Percentiles rank a stretch among this genome's conserved stretches.
These are phyloP conservation scores for Steinernema hermaphroditum DNA, from an alignment of 2,888 invertebrate species.

Conservation along the genomic window DNA sequence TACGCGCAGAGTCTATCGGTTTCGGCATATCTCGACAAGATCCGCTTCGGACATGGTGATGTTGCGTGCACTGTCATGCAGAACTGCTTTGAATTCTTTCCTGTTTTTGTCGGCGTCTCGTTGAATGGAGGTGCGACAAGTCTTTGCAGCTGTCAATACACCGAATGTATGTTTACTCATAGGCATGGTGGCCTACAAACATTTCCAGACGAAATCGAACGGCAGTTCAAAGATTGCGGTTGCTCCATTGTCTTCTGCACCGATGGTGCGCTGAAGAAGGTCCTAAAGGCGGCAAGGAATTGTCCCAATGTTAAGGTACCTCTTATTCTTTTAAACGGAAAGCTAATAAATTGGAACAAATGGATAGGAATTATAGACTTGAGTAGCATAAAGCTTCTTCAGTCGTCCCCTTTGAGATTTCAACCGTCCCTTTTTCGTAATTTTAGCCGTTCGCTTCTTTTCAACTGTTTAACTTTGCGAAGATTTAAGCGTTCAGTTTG, in stretches of 20 bases:
- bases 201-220: neutral
- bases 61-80: constrained; percentile 42
- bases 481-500: too few species aligned
- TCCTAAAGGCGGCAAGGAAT: neutral
- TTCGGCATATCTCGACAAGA: constrained; percentile 1
- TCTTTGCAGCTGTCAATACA: constrained; percentile 48
- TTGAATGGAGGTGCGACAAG: constrained; percentile 47
- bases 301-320: neutral
- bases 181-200: neutral
- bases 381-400: too few species aligned
- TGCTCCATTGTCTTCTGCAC: neutral
- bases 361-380: too few species aligned
- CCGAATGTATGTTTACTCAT: constrained; percentile 52
- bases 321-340: too few species aligned
- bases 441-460: too few species aligned
- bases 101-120: constrained; percentile 38
- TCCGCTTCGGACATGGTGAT: constrained; percentile 37
- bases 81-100: constrained; percentile 43
- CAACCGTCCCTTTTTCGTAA: too few species aligned
- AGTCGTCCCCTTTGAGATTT: too few species aligned
- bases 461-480: too few species aligned
- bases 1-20: constrained; percentile 35
- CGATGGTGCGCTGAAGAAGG: neutral
- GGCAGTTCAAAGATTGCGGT: constrained; percentile 2
- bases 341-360: too few species aligned